Evolutionary conservation across 2,888 invertebrate species (phyloP), one percentile per base, ranked within the genome.

Genomic region (Limenitis arthemis): DNA sequence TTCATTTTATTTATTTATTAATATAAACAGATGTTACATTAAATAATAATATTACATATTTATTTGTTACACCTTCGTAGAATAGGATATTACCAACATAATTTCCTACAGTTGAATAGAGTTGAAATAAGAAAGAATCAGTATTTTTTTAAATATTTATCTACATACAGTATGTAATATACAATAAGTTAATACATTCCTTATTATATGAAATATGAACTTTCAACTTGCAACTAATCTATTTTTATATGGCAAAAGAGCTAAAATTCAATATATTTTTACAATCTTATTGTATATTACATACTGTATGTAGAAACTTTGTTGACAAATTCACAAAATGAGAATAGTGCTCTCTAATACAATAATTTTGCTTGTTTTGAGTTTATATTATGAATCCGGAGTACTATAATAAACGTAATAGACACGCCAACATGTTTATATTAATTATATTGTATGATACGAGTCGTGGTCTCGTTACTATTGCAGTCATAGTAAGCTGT

Each of bases 91-190:
- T 20, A 41, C 34, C 30, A 44, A 9, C 6, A 40, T 46, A 44
- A 52, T 49, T 47, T 42, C 11, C n/a, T 42, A 49, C 32, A 43
- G 43, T 49, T 49, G 46, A 42, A 38, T 49, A 49, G 43, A 47
- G 11, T 32, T 3, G 32, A 36, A 54, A 47, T 54, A 47, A 47
- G 36, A 50, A 42, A 46, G 29, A 11, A 32, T 46, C 29, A 38
- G 33, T 31, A 33, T 8, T 12, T 29, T 31, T 7, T n/a, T 32
- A 42, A 41, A 28, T 29, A 40, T 30, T 28, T 30, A 41, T n/a
- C n/a, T 29, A 41, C 29, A 20, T 20, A 20, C 20, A 20, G 4
- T 20, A 20, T 20, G 20, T 20, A 20, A 20, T 4, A 20, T 4
- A 20, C 20, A 20, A 20, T 20, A n/a, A n/a, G n/a, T n/a, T n/a